These are phyloP conservation scores for Lepus oiostolus DNA, from an alignment of 2,797 vertebrate species.

Conservation along the genomic window DNA sequence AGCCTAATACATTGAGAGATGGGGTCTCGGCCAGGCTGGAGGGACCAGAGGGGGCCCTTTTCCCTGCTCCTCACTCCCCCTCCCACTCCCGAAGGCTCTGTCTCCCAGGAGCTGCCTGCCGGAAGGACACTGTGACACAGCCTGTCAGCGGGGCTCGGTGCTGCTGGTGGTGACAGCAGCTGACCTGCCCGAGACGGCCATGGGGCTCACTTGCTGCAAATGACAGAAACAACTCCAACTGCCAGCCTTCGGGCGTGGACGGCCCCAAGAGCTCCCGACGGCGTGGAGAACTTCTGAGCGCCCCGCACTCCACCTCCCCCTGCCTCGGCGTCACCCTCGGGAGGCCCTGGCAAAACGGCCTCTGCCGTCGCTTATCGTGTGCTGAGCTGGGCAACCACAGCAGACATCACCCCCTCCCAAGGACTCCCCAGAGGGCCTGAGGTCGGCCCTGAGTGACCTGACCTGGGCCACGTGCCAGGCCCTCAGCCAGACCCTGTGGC, in stretches of 20 bases:
- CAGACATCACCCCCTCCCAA: neutral
- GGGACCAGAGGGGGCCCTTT: neutral
- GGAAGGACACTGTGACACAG: neutral
- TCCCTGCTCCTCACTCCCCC: neutral
- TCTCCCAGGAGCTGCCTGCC: neutral
- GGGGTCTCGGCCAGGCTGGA: fast-evolving
- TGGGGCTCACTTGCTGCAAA: neutral
- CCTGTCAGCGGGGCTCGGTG: neutral
- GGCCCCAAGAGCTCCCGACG: neutral
- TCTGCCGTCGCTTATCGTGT: neutral
- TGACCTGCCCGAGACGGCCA: neutral
- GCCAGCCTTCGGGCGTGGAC: neutral
- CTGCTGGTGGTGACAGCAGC: neutral
- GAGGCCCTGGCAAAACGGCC: neutral
- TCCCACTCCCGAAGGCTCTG: neutral
- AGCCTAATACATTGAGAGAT: neutral
- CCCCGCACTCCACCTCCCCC: neutral
- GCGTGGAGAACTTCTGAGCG: neutral
- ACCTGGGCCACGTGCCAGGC: neutral
- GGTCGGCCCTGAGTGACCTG: neutral
- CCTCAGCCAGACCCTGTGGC: neutral
- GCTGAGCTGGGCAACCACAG: neutral
- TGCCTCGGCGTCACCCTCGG: neutral
- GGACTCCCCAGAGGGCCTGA: neutral
- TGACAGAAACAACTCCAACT: neutral